These are phyloP conservation scores for Steinernema hermaphroditum DNA, from an alignment of 2,888 invertebrate genomes.

Conservation along the genomic window DNA sequence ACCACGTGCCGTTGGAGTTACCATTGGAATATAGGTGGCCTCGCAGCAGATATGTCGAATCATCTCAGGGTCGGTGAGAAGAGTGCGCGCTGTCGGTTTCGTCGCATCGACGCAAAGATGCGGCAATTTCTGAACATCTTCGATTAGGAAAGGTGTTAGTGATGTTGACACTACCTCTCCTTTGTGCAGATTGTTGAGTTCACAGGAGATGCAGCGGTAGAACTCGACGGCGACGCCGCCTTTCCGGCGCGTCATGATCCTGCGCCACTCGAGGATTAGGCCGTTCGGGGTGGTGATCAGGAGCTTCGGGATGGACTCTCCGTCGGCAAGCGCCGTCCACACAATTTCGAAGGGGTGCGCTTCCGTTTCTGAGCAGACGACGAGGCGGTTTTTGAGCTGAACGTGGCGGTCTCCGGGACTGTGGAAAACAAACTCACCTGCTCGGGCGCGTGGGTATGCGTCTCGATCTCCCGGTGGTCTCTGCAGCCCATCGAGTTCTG, in stretches of 20 bases:
- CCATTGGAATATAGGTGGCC: constrained; percentile 11
- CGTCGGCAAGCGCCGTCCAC: constrained; percentile 18
- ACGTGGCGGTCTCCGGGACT: too few relatives aligned
- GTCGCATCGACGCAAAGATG: constrained; percentile 6
- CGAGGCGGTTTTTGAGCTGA: not conserved
- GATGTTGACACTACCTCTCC: not conserved
- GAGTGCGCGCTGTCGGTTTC: not conserved
- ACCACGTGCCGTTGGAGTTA: too few relatives aligned
- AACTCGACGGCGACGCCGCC: constrained; percentile 7
- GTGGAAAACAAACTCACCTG: too few relatives aligned
- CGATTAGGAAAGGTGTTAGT: not conserved
- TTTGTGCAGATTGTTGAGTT: constrained; percentile 16
- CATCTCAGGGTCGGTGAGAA: constrained; percentile 13
- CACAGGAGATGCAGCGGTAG: constrained; percentile 10
- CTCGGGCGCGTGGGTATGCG: not conserved
- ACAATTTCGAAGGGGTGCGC: constrained; percentile 10
- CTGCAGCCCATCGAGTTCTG: constrained; percentile 6
- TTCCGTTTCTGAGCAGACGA: not conserved
- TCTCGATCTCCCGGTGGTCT: constrained; percentile 4
- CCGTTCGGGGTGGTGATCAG: not conserved
- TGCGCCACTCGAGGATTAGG: constrained; percentile 14
- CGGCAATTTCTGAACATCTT: not conserved
- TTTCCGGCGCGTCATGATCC: constrained; percentile 15
- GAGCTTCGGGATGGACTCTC: constrained; percentile 23
- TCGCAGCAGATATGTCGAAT: constrained; percentile 22